Conservation (phyloP, 2,797 vertebrate genomes). For the Falco concolor region DNA sequence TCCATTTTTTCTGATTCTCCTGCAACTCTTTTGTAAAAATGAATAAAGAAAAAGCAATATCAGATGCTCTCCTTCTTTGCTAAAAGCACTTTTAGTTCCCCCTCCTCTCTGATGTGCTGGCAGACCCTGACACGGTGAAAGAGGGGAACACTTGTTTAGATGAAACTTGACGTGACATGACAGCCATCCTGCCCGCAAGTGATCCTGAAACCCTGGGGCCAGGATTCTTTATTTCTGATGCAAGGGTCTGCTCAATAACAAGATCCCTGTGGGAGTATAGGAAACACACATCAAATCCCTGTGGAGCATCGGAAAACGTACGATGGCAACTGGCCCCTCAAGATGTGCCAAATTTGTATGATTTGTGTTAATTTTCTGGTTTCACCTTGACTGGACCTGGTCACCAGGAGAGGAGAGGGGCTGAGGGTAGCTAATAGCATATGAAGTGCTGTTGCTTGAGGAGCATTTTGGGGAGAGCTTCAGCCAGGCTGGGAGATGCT, state of each 20-base stretch:
- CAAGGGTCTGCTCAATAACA: not conserved
- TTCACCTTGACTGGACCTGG: not conserved
- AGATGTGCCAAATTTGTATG: not conserved
- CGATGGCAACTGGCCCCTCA: not conserved
- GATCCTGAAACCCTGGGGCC: not conserved
- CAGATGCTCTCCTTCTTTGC: not conserved
- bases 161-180: not conserved
- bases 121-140: not conserved
- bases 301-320: not conserved
- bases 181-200: not conserved
- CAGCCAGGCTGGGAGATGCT: not conserved
- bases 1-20: not conserved
- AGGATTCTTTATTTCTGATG: not conserved
- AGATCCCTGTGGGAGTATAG: not conserved
- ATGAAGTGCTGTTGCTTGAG: not conserved
- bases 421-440: not conserved
- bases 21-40: not conserved
- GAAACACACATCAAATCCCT: not conserved
- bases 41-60: not conserved
- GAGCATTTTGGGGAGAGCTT: not conserved
- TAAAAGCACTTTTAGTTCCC: not conserved
- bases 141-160: not conserved
- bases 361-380: not conserved
- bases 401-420: not conserved
- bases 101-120: not conserved